Base-by-base conservation (phyloP, 2,888 invertebrate species). In the Drosophila mimica region DNA sequence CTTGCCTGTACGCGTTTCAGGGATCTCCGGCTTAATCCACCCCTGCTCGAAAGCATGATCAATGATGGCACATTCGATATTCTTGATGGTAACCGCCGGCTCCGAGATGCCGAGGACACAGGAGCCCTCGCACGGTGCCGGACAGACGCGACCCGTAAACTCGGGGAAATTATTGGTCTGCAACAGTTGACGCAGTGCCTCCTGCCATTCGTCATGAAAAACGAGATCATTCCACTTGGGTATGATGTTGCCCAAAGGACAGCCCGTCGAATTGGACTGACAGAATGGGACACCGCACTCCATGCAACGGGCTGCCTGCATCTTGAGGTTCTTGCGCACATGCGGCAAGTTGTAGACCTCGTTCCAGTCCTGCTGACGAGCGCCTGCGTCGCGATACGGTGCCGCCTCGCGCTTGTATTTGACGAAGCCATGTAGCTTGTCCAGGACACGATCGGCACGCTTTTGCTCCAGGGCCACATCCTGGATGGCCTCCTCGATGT, bases 81-180 rank as follows among this genome's bases (percentile, higher is more conserved):
- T 99, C 94, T 99, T 99, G 93, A 99, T 99, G 74, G 99, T 99
- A 31, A 99, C 99, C 15, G 99, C 95, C 4, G 99, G 98, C 89
- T 98, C 97, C 28, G 98, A 98, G 92, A 99, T 99, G 67, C 96
- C 99, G 77, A 99, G 94, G 68, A 99, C 99, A 93, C 99, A 99
- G 4, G 99, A 98, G 57, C 98, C 99, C 94, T 99, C 99, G 93
- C 99, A 99, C 11, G 99, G 99, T 13, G 99, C 99, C 2, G 99
- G 98, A 82, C 98, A 98, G 25, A 98, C 98, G 85, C 99, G 95
- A 0, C 98, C 98, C 34, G 98, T 98, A 93, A 98, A 98, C 93
- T 98, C 98, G n/a, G 99, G 99, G 94, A 99, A 99, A 93, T 99
- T 99, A 92, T 99, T 99, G 0, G 99, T 99, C 94, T 99, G 99